A percentile compares a stretch with the other conserved stretches of the same genome.
Conservation (phyloP, 2,113 vertebrate species). For the Kryptolebias marmoratus region DNA sequence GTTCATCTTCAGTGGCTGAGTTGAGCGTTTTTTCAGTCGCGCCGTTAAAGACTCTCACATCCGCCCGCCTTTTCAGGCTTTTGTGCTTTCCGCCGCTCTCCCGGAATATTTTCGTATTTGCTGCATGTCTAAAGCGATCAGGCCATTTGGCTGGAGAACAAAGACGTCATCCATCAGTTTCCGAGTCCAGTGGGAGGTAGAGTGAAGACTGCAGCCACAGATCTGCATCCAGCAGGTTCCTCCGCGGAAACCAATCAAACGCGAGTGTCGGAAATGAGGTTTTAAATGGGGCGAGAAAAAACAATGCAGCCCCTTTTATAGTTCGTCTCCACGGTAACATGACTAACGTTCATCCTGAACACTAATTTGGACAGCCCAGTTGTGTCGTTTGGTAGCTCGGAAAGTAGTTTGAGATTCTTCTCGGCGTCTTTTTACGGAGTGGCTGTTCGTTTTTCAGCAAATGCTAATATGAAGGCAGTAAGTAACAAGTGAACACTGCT, state of each 20-base stretch:
- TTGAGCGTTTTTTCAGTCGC: no score
- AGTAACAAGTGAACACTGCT: slow-evolving; percentile 33
- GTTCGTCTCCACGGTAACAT: slow-evolving; percentile 32
- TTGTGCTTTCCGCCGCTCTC: slow-evolving; percentile 15
- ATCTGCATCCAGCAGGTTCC: slow-evolving; percentile 39
- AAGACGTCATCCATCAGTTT: slow-evolving; percentile 6
- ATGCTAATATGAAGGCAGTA: neutral
- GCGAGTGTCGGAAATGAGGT: neutral
- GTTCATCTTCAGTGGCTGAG: slow-evolving; percentile 8
- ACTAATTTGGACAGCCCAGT: slow-evolving; percentile 10
- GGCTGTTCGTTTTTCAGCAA: no score
- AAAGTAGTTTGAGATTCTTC: no score
- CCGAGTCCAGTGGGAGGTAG: slow-evolving; percentile 11
- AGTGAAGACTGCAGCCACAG: slow-evolving; percentile 13
- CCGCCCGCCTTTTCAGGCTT: slow-evolving; percentile 14
- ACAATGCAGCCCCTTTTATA: slow-evolving; percentile 12
- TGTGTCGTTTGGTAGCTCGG: no score
- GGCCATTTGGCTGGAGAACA: slow-evolving; percentile 19
- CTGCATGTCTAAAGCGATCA: slow-evolving; percentile 40
- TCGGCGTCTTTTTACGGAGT: no score
- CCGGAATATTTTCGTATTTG: slow-evolving; percentile 18
- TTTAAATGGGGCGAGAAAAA: neutral
- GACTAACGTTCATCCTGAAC: no score
- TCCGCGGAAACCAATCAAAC: neutral
- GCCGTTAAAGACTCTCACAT: neutral